Evolutionary conservation across 2,113 vertebrate species (phyloP), one percentile per base, ranked within the genome.

Genomic region (Cisticola juncidis): DNA sequence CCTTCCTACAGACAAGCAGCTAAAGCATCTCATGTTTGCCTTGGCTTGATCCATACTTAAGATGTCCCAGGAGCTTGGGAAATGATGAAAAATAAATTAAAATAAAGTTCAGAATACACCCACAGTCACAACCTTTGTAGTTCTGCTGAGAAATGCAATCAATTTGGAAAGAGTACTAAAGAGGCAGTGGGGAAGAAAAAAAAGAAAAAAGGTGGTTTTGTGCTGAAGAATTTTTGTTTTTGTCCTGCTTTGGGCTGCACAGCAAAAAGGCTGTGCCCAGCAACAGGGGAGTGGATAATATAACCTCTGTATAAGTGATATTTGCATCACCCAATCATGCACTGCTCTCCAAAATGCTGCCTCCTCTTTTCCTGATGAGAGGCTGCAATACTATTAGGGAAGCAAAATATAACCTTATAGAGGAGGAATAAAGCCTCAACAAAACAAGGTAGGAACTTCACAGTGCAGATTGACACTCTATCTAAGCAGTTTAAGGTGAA

Each of bases 381-480:
- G 20, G 15, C 19, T 60, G 35, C 22, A 79, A 79, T 4, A 38
- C 6, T 4, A 62, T 2, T 7, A 71, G 12, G 6, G 6, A 85
- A 88, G 44, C 13, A 36, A 79, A 93, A 90, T 82, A 53, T 18
- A 93, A 36, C 42, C 25, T 64, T 26, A 29, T 4, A 58, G 15
- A 62, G 35, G 19, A 56, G 20, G 13, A 65, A 42, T 9, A 48
- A 82, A 77, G 54, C 25, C 0, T 3, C 69, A 86, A 60, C 8
- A 20, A 64, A 88, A 64, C 40, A 47, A 45, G 2, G 3, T 22
- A 85, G 31, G 40, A 87, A 51, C 44, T 64, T 18, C 60, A 35
- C 5, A 12, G 4, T 20, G 13, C 3, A 2, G 18, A 40, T 1
- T 6, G 1, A 10, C 0, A 0, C 24, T 81, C 47, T 31, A 28